Evolutionary conservation across 1,140 invertebrate species (phyloP), one percentile per base, ranked within the genome.

Genomic region (Paraescarpia echinospica): DNA sequence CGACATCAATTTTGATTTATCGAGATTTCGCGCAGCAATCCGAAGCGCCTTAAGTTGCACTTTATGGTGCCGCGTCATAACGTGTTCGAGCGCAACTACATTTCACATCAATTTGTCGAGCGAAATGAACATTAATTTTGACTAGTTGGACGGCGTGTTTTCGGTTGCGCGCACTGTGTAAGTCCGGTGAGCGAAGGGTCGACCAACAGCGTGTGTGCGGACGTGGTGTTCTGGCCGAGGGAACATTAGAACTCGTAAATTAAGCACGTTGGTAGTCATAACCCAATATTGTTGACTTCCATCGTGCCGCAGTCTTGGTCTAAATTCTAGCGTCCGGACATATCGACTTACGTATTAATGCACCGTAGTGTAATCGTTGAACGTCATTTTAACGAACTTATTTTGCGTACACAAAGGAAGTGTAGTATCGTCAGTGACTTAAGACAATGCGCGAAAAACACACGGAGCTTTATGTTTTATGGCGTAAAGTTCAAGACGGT

Each of bases 1-100:
- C 59, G 59, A 77, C 59, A 77, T 77, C 59, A 77, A 77, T 77
- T 77, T 77, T 77, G 59, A 77, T 77, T 77, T 77, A 77, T 77
- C 59, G 59, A 77, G 59, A 77, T 77, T 77, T 77, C 59, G 59
- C 59, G 59, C 59, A 77, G 59, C 59, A 77, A 77, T 77, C 59
- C 59, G 59, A 77, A 18, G 59, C 59, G 59, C 59, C 59, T 77
- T 77, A 77, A 77, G 59, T 77, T 77, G 59, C 59, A 27, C 59
- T 77, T 77, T 77, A 77, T 77, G 59, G 59, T 18, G 59, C 59
- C 59, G 59, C 59, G 59, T 77, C 59, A 77, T 77, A 77, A 77
- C 59, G 22, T 77, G 59, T 77, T 77, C 12, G 59, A 27, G 59
- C 59, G 59, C 59, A 77, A 18, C 59, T 77, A 77, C 59, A 77